Conservation (phyloP, 2,113 vertebrate species). For the Salvelinus alpinus region DNA sequence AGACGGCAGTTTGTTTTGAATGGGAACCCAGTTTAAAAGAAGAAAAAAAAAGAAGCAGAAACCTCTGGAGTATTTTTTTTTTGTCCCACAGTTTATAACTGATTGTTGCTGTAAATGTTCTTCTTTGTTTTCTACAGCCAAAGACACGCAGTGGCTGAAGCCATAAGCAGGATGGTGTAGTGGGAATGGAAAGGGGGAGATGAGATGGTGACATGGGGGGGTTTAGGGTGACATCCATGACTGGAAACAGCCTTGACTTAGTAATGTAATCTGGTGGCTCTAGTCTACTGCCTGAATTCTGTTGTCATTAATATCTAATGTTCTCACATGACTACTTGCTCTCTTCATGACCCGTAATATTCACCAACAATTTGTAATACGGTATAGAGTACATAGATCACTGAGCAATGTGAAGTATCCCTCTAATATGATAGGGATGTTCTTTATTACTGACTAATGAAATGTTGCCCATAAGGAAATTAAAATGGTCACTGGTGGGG, state of each 20-base stretch:
- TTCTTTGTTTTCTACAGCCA: conserved; percentile 51
- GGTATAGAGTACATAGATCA: conserved; percentile 65
- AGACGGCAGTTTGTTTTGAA: conserved; percentile 26
- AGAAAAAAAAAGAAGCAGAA: neutral
- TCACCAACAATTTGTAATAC: conserved; percentile 50
- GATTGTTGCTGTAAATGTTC: conserved; percentile 30
- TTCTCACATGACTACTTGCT: conserved; percentile 56
- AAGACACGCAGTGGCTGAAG: conserved; percentile 52
- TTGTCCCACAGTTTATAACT: conserved; percentile 12
- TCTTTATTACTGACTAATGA: conserved; percentile 12
- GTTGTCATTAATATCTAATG: conserved; percentile 39
- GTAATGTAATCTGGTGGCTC: conserved; percentile 33
- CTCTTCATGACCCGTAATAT: conserved; percentile 40
- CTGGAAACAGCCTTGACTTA: conserved; percentile 26
- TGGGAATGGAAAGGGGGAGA: conserved; percentile 13
- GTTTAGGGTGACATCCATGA: conserved; percentile 6
- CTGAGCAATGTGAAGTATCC: conserved; percentile 66
- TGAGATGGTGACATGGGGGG: conserved; percentile 8
- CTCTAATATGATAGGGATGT: conserved; percentile 33
- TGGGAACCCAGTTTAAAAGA: conserved; percentile 5
- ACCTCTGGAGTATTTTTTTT: conserved; percentile 56
- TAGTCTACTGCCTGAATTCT: conserved; percentile 16
- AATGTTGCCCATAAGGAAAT: conserved; percentile 37
- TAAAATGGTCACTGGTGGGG: conserved; percentile 27
- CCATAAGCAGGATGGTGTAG: conserved; percentile 30